Evolutionary conservation across 2,797 vertebrate genomes (phyloP), one percentile per base, ranked within the genome.

Genomic region (Sarcophilus harrisii): DNA sequence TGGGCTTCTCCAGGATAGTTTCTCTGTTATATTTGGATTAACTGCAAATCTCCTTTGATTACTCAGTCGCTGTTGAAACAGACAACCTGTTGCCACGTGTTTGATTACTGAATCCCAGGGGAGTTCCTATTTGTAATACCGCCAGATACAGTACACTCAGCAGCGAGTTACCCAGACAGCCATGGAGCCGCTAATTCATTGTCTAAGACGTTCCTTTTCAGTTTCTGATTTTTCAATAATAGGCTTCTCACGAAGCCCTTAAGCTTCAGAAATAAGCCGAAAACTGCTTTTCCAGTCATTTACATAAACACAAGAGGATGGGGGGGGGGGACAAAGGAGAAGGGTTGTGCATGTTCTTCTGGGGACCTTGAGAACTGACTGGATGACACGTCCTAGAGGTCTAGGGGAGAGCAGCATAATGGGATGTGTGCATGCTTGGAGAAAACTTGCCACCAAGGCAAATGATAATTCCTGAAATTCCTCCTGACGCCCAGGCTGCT

Each of bases 151-250:
- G 57, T 30, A 28, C 94, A 89, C 92, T 73, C 93, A 18, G 91
- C 92, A 27, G 73, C 73, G 38, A 87, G 73, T 81, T 52, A 55
- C 91, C 0, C 90, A 21, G 5, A 9, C 92, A 96, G 97, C 96
- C 97, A 91, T 91, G 57, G 96, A 98, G 98, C 96, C 97, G 98
- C 97, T 99, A 98, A 98, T 98, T 98, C 98, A 94, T 98, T 30
- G 95, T 97, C 98, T 98, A 97, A 96, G 97, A 98, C 98, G 98
- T 98, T 98, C 98, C 98, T 98, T 98, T 98, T 98, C 98, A 97
- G 97, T 98, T 98, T 98, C 98, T 98, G 98, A 98, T 98, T 98
- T 98, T 98, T 98, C 98, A 98, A 98, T 99, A 98, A 98, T 97
- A 98, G 98, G 98, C 98, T 98, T 98, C 98, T 96, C 96, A 95